phyloP scores from a whole-genome alignment of 2,888 invertebrate species.

The Kuschelorhynchus macadamiae region DNA sequence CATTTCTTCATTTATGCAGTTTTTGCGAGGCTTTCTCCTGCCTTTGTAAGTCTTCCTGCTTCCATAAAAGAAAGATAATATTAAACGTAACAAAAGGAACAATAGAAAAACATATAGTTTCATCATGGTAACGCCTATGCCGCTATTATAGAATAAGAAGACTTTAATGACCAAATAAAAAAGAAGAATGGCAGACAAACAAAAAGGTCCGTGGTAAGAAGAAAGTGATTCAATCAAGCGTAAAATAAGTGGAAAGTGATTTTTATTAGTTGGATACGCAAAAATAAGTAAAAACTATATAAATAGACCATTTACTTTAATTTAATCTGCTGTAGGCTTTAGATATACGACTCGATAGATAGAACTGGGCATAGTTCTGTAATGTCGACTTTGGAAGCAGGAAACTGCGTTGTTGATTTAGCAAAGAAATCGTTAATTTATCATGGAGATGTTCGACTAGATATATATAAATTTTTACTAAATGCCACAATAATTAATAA shows the following conservation, averaged over 20 bases:
- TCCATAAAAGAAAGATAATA: slow-evolving; percentile 18
- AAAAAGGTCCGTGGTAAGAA: slow-evolving; percentile 47
- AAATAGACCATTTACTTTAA: slow-evolving; percentile 42
- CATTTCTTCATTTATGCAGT: slow-evolving; percentile 19
- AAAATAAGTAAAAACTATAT: slow-evolving; percentile 39
- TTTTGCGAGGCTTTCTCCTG: slow-evolving; percentile 38
- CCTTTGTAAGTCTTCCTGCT: slow-evolving; percentile 30
- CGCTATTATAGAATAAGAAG: slow-evolving; percentile 14
- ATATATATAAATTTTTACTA: too few relatives aligned
- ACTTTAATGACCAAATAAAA: slow-evolving; percentile 22
- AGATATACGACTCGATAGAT: slow-evolving; percentile 13
- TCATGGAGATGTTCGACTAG: too few relatives aligned
- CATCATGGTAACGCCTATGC: slow-evolving; percentile 20
- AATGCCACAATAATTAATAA: too few relatives aligned
- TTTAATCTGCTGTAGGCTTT: slow-evolving; percentile 21
- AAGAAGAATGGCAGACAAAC: slow-evolving; percentile 29
- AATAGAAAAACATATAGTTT: slow-evolving; percentile 37
- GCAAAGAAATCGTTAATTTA: too few relatives aligned
- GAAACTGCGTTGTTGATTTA: too few relatives aligned
- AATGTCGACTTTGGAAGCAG: neutral
- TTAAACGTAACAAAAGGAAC: slow-evolving; percentile 19
- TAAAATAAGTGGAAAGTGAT: slow-evolving; percentile 58
- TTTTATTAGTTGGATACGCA: slow-evolving; percentile 51
- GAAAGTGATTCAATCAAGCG: slow-evolving; percentile 55
- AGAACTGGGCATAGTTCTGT: slow-evolving; percentile 9